Evolutionary conservation across 2,113 vertebrate species (phyloP).

Genomic region (Panthera tigris): DNA sequence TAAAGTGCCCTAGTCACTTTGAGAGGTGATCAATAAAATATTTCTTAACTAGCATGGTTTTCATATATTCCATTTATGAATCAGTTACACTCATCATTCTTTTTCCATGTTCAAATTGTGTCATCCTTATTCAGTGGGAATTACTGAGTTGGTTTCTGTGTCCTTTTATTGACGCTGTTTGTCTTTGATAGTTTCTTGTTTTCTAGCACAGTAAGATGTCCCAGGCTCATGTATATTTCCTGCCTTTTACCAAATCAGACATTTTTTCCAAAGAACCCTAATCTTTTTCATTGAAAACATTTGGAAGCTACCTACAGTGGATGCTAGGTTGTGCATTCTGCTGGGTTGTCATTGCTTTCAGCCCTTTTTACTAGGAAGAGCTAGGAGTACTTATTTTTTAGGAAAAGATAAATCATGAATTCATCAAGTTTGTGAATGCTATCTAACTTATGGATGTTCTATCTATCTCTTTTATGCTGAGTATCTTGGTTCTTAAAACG

Average conservation of each 20-base stretch:
- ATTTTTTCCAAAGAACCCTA: not conserved
- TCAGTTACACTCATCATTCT: not conserved
- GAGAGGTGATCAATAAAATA: not conserved
- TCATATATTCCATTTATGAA: not conserved
- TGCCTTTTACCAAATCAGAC: not conserved
- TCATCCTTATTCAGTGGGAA: not conserved
- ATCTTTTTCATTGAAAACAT: not conserved
- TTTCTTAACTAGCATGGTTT: not conserved
- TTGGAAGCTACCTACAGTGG: not conserved
- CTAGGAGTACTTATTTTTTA: not conserved
- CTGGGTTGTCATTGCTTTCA: not conserved
- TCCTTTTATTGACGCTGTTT: not conserved
- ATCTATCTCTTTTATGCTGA: not conserved
- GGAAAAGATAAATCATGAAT: not conserved
- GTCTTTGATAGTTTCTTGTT: not conserved
- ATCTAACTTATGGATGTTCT: not conserved
- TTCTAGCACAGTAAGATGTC: not conserved
- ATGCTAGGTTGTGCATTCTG: not conserved
- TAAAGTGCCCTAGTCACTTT: not conserved
- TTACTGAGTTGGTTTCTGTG: not conserved
- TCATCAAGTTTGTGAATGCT: not conserved
- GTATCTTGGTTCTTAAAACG: constrained; percentile 32
- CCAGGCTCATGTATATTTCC: not conserved
- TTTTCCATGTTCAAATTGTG: not conserved
- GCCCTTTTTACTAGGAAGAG: not conserved